These are phyloP conservation scores for Emydoidea blandingii DNA, from an alignment of 2,797 vertebrate species.

Conservation along the genomic window DNA sequence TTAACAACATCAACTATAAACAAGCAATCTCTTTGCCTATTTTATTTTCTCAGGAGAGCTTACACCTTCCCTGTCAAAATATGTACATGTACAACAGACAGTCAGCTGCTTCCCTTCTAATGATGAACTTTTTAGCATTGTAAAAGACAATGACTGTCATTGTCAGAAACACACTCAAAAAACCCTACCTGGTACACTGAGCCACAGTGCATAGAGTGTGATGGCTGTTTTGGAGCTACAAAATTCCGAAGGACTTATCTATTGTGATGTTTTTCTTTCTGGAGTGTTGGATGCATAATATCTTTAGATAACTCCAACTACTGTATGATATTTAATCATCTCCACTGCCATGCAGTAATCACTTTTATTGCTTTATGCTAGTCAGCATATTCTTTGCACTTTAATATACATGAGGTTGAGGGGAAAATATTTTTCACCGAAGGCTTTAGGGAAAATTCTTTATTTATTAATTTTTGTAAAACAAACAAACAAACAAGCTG, in stretches of 20 bases:
- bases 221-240: not conserved
- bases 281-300: constrained; percentile 57
- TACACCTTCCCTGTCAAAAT: constrained; percentile 70
- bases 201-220: not conserved
- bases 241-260: constrained; percentile 43
- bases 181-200: not conserved
- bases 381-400: constrained; percentile 77
- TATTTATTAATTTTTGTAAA: constrained; percentile 78
- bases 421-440: constrained; percentile 77
- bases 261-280: constrained; percentile 14
- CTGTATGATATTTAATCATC: constrained; percentile 78
- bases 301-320: constrained; percentile 73
- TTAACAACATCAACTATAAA: constrained; percentile 61
- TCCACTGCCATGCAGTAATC: constrained; percentile 72
- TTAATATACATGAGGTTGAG: constrained; percentile 82
- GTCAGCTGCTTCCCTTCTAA: constrained; percentile 65
- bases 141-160: constrained; percentile 16
- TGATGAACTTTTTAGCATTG: constrained; percentile 60
- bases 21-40: constrained; percentile 53
- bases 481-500: not conserved
- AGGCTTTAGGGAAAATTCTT: constrained; percentile 77
- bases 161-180: constrained; percentile 57
- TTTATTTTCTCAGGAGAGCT: constrained; percentile 65
- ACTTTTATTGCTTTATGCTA: constrained; percentile 76
- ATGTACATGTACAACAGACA: constrained; percentile 45